Evolutionary conservation across 1,140 invertebrate genomes (phyloP).

Genomic region (Stegodyphus mimosarum): DNA sequence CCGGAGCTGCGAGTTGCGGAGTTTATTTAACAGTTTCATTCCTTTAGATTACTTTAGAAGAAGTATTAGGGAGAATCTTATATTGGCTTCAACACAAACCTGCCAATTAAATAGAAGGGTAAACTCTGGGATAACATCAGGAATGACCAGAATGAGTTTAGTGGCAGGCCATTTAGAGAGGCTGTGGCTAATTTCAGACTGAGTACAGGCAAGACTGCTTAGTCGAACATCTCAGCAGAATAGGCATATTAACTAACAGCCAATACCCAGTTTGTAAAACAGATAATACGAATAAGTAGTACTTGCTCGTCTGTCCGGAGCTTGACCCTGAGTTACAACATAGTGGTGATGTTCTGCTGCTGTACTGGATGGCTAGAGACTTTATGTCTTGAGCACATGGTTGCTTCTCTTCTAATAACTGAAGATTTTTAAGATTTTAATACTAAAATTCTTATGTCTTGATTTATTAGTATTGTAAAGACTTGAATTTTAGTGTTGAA

Average conservation of each 20-base stretch:
- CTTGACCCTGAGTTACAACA: background rate
- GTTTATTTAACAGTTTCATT: background rate
- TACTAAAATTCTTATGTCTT: no score
- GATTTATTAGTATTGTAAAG: no score
- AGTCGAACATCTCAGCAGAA: background rate
- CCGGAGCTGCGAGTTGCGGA: background rate
- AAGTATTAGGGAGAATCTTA: background rate
- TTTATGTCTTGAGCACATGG: background rate
- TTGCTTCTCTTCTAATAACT: no score
- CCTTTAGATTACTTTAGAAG: background rate
- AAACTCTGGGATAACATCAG: background rate
- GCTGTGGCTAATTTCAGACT: background rate
- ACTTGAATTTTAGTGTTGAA: no score
- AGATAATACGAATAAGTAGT: background rate
- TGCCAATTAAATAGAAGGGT: background rate
- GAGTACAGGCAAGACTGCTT: background rate
- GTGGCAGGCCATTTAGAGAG: background rate
- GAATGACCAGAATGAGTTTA: background rate
- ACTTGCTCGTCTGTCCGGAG: background rate
- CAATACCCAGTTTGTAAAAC: background rate
- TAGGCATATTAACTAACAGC: background rate
- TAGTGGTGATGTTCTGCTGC: background rate
- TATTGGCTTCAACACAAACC: background rate
- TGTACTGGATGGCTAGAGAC: background rate
- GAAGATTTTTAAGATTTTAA: no score